Percentiles rank a stretch among this genome's conserved stretches.
phyloP scores from a whole-genome alignment of 2,797 vertebrate species.

The Phoeniculus purpureus region DNA sequence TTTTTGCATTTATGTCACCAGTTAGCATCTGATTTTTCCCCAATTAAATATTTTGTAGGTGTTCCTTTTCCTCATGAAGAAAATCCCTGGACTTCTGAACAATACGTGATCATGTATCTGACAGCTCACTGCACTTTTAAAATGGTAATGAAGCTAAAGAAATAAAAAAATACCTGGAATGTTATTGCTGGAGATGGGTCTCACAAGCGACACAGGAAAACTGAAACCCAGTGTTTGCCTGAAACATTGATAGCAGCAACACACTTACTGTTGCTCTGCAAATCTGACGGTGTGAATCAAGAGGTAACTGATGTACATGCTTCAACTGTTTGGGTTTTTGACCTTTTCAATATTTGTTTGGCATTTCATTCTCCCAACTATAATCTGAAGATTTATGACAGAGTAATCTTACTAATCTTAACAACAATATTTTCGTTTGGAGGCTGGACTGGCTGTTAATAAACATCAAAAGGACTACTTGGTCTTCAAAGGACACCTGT shows the following conservation, averaged over 20 bases:
- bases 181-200: not conserved
- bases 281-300: not conserved
- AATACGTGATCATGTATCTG: not conserved
- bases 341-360: constrained; percentile 32
- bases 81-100: not conserved
- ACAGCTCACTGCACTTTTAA: not conserved
- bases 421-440: constrained; percentile 52
- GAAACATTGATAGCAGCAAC: constrained; percentile 49
- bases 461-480: constrained; percentile 50
- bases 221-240: not conserved
- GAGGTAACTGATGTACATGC: constrained; percentile 22
- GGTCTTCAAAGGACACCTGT: constrained; percentile 26
- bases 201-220: not conserved
- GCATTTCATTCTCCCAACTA: constrained; percentile 31
- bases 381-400: constrained; percentile 52
- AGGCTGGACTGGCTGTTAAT: not conserved
- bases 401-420: constrained; percentile 61
- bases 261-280: constrained; percentile 35
- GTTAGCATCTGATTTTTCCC: not conserved
- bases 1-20: not conserved
- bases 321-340: not conserved
- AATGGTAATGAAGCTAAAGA: not conserved
- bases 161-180: not conserved
- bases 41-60: not conserved
- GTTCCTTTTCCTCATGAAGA: not conserved